These are phyloP conservation scores for Halocynthia aurantium DNA, from an alignment of 23 tunicate genomes.

Conservation along the genomic window DNA sequence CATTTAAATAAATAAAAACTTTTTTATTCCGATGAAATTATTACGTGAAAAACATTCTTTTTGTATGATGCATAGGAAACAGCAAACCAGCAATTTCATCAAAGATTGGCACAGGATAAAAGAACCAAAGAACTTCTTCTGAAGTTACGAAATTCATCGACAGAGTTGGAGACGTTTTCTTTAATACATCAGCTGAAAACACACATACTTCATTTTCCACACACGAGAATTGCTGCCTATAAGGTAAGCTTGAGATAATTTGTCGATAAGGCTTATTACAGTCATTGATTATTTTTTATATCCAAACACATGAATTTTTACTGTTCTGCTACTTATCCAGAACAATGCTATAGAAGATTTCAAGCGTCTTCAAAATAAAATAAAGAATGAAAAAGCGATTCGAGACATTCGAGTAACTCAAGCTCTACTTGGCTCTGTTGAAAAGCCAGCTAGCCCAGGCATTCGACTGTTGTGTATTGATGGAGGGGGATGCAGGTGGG, in stretches of 20 bases:
- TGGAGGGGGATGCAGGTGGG: slow-evolving; percentile 94
- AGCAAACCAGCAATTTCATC: slow-evolving; percentile 20
- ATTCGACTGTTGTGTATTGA: slow-evolving; percentile 67
- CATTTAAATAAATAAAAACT: too few relatives aligned
- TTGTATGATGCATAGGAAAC: background rate
- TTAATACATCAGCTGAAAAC: slow-evolving; percentile 37
- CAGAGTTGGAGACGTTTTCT: slow-evolving; percentile 1
- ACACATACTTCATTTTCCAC: slow-evolving; percentile 72
- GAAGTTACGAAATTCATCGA: background rate
- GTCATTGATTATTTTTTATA: background rate
- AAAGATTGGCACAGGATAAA: slow-evolving; percentile 23
- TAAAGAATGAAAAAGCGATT: slow-evolving; percentile 25
- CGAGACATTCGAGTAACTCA: slow-evolving; percentile 50
- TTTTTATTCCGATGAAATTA: too few relatives aligned
- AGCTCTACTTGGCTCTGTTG: slow-evolving; percentile 84
- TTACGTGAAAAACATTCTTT: too few relatives aligned
- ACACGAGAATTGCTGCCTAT: slow-evolving; percentile 83
- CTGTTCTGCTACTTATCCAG: slow-evolving; percentile 18
- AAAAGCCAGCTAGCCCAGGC: slow-evolving; percentile 58
- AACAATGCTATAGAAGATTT: slow-evolving; percentile 64
- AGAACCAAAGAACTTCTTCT: slow-evolving; percentile 1
- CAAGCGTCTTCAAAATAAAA: slow-evolving; percentile 37
- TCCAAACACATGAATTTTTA: background rate
- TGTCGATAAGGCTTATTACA: too few relatives aligned
- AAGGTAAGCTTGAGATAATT: slow-evolving; percentile 31